Evolutionary conservation across 2,797 vertebrate genomes (phyloP).

Genomic region (Sternotherus odoratus): DNA sequence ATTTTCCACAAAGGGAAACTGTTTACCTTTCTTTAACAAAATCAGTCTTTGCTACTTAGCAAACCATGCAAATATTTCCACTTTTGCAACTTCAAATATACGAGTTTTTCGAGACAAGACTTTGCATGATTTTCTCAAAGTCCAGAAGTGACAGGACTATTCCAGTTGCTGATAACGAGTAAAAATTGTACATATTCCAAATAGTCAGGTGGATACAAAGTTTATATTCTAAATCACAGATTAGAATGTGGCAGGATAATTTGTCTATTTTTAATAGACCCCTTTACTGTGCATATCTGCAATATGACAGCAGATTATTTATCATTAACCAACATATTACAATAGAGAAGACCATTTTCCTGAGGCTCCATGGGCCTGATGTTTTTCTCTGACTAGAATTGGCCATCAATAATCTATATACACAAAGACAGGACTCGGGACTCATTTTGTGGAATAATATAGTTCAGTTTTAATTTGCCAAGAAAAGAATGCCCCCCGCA

Average conservation of each 20-base stretch:
- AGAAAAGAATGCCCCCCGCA: neutral
- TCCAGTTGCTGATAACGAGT: neutral
- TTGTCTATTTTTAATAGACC: neutral
- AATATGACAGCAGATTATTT: neutral
- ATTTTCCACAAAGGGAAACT: neutral
- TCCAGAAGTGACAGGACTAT: neutral
- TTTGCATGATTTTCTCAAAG: neutral
- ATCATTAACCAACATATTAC: neutral
- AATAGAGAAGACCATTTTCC: neutral
- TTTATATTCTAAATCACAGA: neutral
- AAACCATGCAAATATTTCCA: neutral
- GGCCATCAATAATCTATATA: neutral
- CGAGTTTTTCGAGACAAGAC: neutral
- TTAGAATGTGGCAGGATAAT: neutral
- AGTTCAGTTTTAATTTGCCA: neutral
- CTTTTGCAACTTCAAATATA: neutral
- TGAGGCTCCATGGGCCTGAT: neutral
- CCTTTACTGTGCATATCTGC: neutral
- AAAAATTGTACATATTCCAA: neutral
- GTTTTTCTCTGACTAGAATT: neutral
- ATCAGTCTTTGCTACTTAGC: neutral
- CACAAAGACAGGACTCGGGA: neutral
- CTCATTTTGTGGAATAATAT: neutral
- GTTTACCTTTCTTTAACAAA: neutral
- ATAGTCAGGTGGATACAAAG: neutral